Evolutionary conservation across 2,797 vertebrate species (phyloP), one percentile per base, ranked within the genome.

Genomic region (Peromyscus eremicus): DNA sequence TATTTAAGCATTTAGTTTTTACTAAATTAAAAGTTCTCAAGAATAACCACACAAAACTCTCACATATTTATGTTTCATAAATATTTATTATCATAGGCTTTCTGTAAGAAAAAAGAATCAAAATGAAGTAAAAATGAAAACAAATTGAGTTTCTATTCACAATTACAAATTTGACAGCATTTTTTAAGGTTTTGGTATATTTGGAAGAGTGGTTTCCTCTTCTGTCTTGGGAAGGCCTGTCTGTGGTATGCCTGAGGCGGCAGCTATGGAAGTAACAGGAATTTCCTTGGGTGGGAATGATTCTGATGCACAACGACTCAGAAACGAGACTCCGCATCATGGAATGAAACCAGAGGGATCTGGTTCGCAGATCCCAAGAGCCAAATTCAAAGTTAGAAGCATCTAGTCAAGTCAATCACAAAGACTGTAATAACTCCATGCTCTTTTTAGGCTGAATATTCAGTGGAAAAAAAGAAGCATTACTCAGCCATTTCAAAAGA

Each of bases 51-150:
- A 86, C 62, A 46, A 94, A 52, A 25, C 37, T 64, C 27, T 92
- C 64, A 76, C 37, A 90, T 27, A 43, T 55, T 55, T 55, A 14
- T 16, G 52, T 55, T 55, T 55, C 14, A 55, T 34, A 96, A 70
- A 84, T 19, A 62, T 94, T 92, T 89, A 71, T 83, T 83, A 49
- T 92, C 89, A 94, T 80, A 94, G 46, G 71, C 43, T 89, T 62
- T 93, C 81, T 92, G 32, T 68, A 71, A 89, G 94, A 17, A 62
- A 76, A 49, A 73, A 86, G 73, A 80, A 29, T 60, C 46, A 85
- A 92, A 94, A 91, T 93, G 85, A 93, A 95, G 83, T 95, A 77
- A 92, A 91, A 95, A 92, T 95, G 91, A 95, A 96, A 95, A 82
- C 79, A 89, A 93, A 68, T 95, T 96, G 83, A 84, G 86, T 96